Conservation (phyloP, 2,113 vertebrate genomes). For the Varanus salvator region DNA sequence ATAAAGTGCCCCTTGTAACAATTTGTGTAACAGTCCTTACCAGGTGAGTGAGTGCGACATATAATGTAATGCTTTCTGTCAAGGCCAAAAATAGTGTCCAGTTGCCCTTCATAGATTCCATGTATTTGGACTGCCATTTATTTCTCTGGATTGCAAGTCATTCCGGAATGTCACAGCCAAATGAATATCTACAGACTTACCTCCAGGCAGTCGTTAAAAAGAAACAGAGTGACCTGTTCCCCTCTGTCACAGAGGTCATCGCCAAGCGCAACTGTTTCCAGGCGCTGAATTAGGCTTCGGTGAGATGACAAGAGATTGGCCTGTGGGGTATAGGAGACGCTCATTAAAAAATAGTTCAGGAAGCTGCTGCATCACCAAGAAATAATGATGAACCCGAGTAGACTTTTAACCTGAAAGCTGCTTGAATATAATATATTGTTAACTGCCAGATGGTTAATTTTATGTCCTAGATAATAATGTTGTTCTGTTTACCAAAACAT, state of each 20-base stretch:
- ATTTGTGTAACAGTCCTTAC: constrained; percentile 3
- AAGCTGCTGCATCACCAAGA: constrained; percentile 5
- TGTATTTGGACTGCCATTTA: constrained; percentile 22
- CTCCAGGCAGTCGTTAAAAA: constrained; percentile 98
- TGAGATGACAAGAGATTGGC: constrained; percentile 97
- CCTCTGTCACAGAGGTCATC: constrained; percentile 96
- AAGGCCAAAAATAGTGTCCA: neutral
- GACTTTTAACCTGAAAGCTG: neutral
- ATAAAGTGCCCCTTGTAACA: neutral
- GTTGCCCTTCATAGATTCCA: constrained; percentile 7
- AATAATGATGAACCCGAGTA: neutral
- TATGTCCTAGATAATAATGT: neutral
- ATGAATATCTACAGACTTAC: constrained; percentile 69
- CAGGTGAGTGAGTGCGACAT: neutral
- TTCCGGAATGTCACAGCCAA: constrained; percentile 13
- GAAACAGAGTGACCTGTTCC: constrained; percentile 95
- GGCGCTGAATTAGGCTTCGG: constrained; percentile 89
- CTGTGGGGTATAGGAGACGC: constrained; percentile 72
- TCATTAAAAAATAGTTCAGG: constrained; percentile 56
- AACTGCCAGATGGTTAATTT: neutral
- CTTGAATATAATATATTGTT: neutral
- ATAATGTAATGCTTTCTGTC: neutral
- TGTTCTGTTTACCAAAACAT: neutral
- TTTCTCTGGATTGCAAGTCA: neutral
- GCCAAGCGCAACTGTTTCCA: constrained; percentile 92